Conservation (phyloP, 2,888 invertebrate species). For the Anthoptus insignis region DNA sequence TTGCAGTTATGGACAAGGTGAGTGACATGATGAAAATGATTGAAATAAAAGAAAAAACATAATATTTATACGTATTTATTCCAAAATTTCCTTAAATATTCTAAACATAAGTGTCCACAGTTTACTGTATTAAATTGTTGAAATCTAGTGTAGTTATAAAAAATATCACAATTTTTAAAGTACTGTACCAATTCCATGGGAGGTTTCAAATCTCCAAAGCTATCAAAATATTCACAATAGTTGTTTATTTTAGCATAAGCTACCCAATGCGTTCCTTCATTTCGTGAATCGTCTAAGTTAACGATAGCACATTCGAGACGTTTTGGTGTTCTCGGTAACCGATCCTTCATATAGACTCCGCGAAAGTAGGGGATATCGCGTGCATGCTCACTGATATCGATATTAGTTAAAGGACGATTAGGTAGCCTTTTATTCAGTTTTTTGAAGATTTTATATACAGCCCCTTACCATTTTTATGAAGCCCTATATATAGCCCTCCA, state of each 20-base stretch:
- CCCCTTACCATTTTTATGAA: background rate
- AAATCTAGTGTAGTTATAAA: constrained; percentile 10
- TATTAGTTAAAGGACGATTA: background rate
- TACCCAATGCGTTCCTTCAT: constrained; percentile 27
- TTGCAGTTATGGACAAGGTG: background rate
- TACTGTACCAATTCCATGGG: constrained; percentile 20
- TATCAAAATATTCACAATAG: constrained; percentile 32
- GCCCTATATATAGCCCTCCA: background rate
- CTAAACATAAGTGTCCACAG: constrained; percentile 6
- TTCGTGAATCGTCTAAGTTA: constrained; percentile 41
- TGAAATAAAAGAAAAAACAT: background rate
- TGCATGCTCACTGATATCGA: background rate
- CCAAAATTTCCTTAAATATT: background rate
- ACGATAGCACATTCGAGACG: constrained; percentile 29
- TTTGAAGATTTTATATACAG: background rate
- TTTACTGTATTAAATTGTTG: constrained; percentile 11
- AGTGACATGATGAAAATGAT: background rate
- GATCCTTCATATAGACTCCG: constrained; percentile 46
- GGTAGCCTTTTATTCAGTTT: background rate
- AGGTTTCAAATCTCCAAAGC: constrained; percentile 32
- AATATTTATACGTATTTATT: background rate
- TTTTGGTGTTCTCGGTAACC: constrained; percentile 46
- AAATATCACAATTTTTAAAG: too few species aligned
- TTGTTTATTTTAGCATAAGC: constrained; percentile 19
- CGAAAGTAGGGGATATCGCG: constrained; percentile 42